Conservation (phyloP, 2,113 vertebrate genomes). For the Paralichthys olivaceus region DNA sequence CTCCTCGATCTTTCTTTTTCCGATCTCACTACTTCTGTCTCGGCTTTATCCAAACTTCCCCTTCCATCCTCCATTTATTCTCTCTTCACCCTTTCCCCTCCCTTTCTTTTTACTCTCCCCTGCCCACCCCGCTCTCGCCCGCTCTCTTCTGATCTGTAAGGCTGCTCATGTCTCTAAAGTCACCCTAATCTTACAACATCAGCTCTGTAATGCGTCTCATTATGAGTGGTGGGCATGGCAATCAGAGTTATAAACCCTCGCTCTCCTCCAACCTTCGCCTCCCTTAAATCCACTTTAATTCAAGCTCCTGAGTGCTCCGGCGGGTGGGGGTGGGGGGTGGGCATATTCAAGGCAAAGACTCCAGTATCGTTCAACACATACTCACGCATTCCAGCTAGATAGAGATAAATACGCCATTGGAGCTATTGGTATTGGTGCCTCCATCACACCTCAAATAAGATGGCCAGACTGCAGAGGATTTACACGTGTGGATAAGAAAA, state of each 20-base stretch:
- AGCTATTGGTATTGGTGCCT: slow-evolving; percentile 17
- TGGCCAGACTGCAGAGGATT: slow-evolving; percentile 3
- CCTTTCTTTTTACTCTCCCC: neutral
- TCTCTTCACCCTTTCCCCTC: neutral
- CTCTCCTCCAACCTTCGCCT: slow-evolving; percentile 53
- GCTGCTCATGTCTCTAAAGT: slow-evolving; percentile 67
- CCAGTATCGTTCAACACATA: slow-evolving; percentile 9
- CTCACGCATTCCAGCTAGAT: slow-evolving; percentile 9
- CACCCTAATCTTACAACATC: slow-evolving; percentile 81
- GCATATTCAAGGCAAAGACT: slow-evolving; percentile 47
- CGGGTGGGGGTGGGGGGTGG: neutral
- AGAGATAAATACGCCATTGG: slow-evolving; percentile 30
- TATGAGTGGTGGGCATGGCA: slow-evolving; percentile 75
- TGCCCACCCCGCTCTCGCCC: neutral
- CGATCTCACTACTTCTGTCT: neutral
- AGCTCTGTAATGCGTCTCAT: slow-evolving; percentile 80
- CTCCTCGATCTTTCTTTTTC: neutral
- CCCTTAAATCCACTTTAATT: slow-evolving; percentile 75
- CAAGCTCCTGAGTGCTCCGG: slow-evolving; percentile 44
- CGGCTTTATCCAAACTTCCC: neutral
- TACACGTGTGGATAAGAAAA: slow-evolving; percentile 14
- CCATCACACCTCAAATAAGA: slow-evolving; percentile 42
- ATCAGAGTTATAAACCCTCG: slow-evolving; percentile 72
- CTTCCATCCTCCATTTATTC: neutral
- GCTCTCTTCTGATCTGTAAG: slow-evolving; percentile 42